Evolutionary conservation across 2,888 invertebrate genomes (phyloP).

Genomic region (Macrophya annulata): DNA sequence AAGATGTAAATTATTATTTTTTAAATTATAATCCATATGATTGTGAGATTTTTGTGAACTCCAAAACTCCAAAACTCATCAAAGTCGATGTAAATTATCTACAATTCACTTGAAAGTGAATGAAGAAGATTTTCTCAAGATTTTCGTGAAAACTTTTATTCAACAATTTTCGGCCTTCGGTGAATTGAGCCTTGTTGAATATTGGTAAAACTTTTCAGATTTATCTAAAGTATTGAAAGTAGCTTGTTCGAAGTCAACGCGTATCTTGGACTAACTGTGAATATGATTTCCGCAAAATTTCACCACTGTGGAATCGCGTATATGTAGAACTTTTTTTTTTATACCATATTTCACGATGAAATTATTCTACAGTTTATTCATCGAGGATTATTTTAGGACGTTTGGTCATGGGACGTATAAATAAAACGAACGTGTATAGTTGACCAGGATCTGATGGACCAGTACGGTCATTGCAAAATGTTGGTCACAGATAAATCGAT

Average conservation of each 20-base stretch:
- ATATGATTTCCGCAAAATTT: neutral
- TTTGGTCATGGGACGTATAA: neutral
- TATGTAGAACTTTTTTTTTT: neutral
- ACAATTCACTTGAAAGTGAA: neutral
- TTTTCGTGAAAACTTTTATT: neutral
- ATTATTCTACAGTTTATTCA: neutral
- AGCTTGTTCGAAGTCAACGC: neutral
- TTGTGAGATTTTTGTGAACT: neutral
- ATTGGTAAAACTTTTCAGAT: neutral
- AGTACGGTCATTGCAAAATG: neutral
- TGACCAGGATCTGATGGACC: neutral
- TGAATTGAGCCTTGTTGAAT: neutral
- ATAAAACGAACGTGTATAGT: neutral
- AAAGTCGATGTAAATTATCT: slow-evolving; percentile 5
- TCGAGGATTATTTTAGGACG: neutral
- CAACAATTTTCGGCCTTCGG: neutral
- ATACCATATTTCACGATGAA: neutral
- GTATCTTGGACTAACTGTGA: slow-evolving; percentile 1
- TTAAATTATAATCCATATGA: slow-evolving; percentile 3
- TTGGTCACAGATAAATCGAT: neutral
- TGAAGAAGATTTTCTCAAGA: neutral
- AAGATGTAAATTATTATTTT: neutral
- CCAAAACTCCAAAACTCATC: neutral
- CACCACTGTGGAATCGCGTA: neutral
- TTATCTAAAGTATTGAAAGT: neutral